phyloP scores from a whole-genome alignment of 1,140 invertebrate genomes.

The Aphidius ervi region DNA sequence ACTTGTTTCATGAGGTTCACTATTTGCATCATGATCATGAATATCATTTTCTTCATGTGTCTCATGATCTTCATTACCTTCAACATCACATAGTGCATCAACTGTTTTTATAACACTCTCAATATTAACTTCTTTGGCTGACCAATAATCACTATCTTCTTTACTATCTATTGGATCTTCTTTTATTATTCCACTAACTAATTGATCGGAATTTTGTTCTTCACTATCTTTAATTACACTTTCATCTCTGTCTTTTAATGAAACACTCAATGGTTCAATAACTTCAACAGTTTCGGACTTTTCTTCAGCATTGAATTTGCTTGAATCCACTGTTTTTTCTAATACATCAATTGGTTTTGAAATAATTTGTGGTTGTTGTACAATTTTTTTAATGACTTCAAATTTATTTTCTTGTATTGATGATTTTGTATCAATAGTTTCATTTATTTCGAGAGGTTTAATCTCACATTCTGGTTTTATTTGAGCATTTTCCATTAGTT shows the following conservation, averaged over 20 bases:
- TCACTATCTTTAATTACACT: constrained; percentile 15
- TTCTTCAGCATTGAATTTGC: constrained; percentile 3
- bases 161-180: constrained; percentile 56
- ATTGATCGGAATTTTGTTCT: constrained; percentile 33
- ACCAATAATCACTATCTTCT: constrained; percentile 73
- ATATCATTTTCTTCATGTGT: constrained; percentile 35
- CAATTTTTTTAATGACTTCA: background rate
- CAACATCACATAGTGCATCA: constrained; percentile 58
- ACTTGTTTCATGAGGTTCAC: constrained; percentile 30
- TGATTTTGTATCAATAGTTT: too few relatives aligned
- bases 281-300: background rate
- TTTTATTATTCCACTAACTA: constrained; percentile 37
- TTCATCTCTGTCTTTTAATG: background rate
- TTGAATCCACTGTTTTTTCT: constrained; percentile 29
- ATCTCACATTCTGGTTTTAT: too few relatives aligned
- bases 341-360: constrained; percentile 33
- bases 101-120: constrained; percentile 77
- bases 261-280: background rate
- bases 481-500: too few relatives aligned
- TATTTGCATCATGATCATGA: constrained; percentile 28
- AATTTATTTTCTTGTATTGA: constrained; percentile 19
- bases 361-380: background rate
- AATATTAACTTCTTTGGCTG: constrained; percentile 71
- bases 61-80: constrained; percentile 37
- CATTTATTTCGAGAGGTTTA: too few relatives aligned